Evolutionary conservation across 2,797 vertebrate genomes (phyloP).

Genomic region (Amblyraja radiata): DNA sequence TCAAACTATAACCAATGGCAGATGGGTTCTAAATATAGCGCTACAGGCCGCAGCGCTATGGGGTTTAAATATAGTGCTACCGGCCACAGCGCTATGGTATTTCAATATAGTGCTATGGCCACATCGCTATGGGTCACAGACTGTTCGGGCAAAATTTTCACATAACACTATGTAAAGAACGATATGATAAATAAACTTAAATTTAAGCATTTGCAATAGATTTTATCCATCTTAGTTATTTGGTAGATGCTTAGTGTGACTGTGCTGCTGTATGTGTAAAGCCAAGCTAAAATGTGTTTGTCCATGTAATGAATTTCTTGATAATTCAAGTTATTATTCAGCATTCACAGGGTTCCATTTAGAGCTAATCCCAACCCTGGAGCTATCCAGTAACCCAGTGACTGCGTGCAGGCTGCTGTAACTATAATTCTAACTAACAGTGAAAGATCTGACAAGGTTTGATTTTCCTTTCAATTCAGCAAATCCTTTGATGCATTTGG

Average conservation of each 20-base stretch:
- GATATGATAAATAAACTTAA: no score
- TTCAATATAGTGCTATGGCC: no score
- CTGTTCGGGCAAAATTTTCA: no score
- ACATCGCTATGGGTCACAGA: no score
- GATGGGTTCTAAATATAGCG: no score
- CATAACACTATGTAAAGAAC: no score
- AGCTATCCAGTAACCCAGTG: background rate
- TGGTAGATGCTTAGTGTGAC: background rate
- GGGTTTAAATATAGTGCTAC: no score
- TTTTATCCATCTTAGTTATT: no score
- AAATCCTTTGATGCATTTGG: background rate
- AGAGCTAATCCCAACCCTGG: background rate
- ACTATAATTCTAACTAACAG: background rate
- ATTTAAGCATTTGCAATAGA: no score
- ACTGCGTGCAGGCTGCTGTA: background rate
- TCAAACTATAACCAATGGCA: no score
- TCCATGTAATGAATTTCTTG: background rate
- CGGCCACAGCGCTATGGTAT: no score
- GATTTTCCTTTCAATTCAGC: constrained; percentile 17
- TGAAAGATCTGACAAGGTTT: background rate
- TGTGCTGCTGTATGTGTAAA: background rate
- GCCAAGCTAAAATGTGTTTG: background rate
- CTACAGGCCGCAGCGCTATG: no score
- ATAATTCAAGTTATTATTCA: background rate
- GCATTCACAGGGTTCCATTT: background rate